Evolutionary conservation across 64 coral and sea anemone species (phyloP), one percentile per base, ranked within the genome.

Genomic region (Montipora sp.): DNA sequence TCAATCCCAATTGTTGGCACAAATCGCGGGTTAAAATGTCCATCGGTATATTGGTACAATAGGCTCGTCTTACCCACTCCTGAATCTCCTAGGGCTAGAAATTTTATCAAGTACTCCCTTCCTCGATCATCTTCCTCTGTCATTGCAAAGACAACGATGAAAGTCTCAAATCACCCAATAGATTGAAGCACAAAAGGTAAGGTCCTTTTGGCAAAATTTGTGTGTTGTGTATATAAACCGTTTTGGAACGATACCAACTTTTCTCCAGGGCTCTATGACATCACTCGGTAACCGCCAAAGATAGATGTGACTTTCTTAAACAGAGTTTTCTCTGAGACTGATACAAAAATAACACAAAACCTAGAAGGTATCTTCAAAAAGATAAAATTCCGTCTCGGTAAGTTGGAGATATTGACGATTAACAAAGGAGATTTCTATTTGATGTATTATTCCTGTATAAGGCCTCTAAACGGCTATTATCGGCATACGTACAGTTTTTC

Each of bases 1-100:
- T 98, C 96, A 48, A 98, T 98, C 65, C 96, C 96, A 15, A 98
- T 95, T 1, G 96, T 98, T 9, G 96, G 92, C 1, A 98, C 94
- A 93, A 98, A 98, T 70, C 92, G 92, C 18, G 93, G 93, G 47
- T 95, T 95, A 67, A 98, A 98, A 8, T 81, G 77, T 55, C 67
- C 51, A 68, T 98, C 93, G 2, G 93, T 95, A 65, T 95, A 98
- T 24, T 98, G 96, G 63, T 95, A 95, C 8, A 98, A 86, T 11
- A 95, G 70, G 47, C 96, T 95, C 47, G 96, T 98, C 87, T 98
- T 98, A 7, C 96, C 96, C 0, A 98, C 96, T 5, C 96, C 96
- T 46, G 96, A 98, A 43, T 98, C 96, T 19, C 96, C 96, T 8
- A 98, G 53, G 10, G 93, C 90, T 75, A 98, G 77, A 84, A 98